A percentile compares a stretch with the other conserved stretches of the same genome.
phyloP scores from a whole-genome alignment of 2,888 invertebrate genomes.

The Metopia argyrocephala region DNA sequence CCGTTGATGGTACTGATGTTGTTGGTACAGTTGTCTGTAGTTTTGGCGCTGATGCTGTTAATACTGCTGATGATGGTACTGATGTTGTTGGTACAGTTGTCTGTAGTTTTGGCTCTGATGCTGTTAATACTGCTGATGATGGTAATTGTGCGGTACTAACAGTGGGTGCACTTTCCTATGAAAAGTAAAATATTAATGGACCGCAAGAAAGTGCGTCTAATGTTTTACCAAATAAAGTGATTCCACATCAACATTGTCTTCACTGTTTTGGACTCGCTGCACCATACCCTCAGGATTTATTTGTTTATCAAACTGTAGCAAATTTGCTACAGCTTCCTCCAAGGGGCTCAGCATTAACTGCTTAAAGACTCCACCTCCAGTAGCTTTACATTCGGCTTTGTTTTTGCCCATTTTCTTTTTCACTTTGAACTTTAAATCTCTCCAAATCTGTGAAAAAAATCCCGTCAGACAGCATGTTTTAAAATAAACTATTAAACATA shows the following conservation, averaged over 20 bases:
- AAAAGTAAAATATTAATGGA: conserved; percentile 7
- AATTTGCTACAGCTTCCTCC: conserved; percentile 28
- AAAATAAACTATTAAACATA: too few species aligned
- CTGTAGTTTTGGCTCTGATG: conserved; percentile 9
- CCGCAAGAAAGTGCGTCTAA: neutral
- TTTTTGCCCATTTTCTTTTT: conserved; percentile 1
- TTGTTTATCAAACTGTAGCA: conserved; percentile 19
- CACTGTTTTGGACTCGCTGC: neutral
- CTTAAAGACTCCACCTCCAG: conserved; percentile 10
- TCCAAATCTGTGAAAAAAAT: too few species aligned
- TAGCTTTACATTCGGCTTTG: neutral
- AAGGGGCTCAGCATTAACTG: conserved; percentile 12
- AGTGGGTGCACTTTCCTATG: neutral
- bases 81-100: too few species aligned
- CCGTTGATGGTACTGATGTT: neutral
- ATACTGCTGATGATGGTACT: neutral
- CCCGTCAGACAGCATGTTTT: too few species aligned
- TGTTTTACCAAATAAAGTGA: conserved; percentile 1
- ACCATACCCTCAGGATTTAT: conserved; percentile 3
- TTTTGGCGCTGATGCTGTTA: neutral
- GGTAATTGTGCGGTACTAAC: neutral
- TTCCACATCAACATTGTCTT: neutral
- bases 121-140: neutral
- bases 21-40: too few species aligned
- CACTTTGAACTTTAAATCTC: too few species aligned